Evolutionary conservation across 64 coral and sea anemone species (phyloP), one percentile per base, ranked within the genome.

Genomic region (Montipora sp.): DNA sequence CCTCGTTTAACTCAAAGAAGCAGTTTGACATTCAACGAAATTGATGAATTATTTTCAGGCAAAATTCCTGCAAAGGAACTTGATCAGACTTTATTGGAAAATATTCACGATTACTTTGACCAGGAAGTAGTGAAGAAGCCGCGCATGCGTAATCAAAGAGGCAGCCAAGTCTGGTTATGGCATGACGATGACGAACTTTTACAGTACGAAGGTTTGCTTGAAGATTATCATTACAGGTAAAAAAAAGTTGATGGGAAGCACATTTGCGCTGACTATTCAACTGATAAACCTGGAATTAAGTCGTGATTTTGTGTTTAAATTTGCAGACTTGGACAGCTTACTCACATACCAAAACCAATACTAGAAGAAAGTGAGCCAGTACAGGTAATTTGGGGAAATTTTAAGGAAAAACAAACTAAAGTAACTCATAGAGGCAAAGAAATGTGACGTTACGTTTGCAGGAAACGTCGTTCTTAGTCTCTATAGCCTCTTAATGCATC

Each of bases 161-260:
- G 77, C 10, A 80, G 93, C 8, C 93, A 98, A 72, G 87, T 95
- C 13, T 98, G 97, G 97, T 78, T 98, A 13, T 98, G 97, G 97
- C 97, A 98, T 77, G 92, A 98, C 75, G 97, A 98, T 23, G 97
- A 98, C n/a, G 97, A 98, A 87, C 73, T 98, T 53, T 68, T 98
- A 20, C 70, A 91, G 83, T 98, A 96, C 19, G 97, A 98, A 90
- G 97, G 95, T 45, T 48, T 98, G 46, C 74, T 98, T 22, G 87
- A 92, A 72, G 92, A 98, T 71, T 98, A 98, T 70, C 97, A 98
- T 75, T 84, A 98, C 16, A 96, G 97, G 97, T 98, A 93, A 11
- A 59, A 20, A 18, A 83, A 36, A 15, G 7, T 8, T 60, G 49
- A 65, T 72, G 49, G 70, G 13, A 20, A 4, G 13, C 9, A 66